Percentiles rank a stretch among this genome's conserved stretches.
phyloP scores from a whole-genome alignment of 2,888 invertebrate species.

The Ichneumoninae sp. region DNA sequence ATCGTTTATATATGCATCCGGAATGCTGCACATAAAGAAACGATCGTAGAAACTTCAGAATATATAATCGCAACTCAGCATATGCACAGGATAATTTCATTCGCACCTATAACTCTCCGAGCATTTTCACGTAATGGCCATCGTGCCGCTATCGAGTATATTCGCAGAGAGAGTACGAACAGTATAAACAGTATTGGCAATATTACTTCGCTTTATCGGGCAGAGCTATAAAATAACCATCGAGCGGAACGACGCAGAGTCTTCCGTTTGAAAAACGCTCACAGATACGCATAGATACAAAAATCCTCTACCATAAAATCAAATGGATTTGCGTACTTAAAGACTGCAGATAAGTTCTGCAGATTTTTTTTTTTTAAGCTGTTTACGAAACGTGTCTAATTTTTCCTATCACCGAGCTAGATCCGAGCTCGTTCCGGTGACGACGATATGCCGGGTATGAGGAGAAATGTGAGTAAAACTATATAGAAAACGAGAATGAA shows the following conservation, averaged over 20 bases:
- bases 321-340: not conserved
- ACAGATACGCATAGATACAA: no score
- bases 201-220: conserved; percentile 1
- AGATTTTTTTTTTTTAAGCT: not conserved
- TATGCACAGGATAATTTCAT: conserved; percentile 12
- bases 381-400: not conserved
- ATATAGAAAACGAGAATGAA: conserved; percentile 46
- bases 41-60: conserved; percentile 2
- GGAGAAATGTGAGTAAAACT: conserved; percentile 27
- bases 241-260: not conserved
- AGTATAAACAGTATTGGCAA: not conserved
- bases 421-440: not conserved
- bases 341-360: not conserved
- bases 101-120: conserved; percentile 9
- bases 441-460: not conserved
- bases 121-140: not conserved
- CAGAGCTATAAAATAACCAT: not conserved
- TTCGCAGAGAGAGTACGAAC: not conserved
- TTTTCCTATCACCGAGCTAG: not conserved
- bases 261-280: not conserved
- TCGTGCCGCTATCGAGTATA: not conserved
- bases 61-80: not conserved
- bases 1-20: not conserved
- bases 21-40: conserved; percentile 5
- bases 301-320: not conserved